Percentiles rank a stretch among this genome's conserved stretches.
These are phyloP conservation scores for Drosophila kanekoi DNA, from an alignment of 2,888 invertebrate genomes.

Conservation along the genomic window DNA sequence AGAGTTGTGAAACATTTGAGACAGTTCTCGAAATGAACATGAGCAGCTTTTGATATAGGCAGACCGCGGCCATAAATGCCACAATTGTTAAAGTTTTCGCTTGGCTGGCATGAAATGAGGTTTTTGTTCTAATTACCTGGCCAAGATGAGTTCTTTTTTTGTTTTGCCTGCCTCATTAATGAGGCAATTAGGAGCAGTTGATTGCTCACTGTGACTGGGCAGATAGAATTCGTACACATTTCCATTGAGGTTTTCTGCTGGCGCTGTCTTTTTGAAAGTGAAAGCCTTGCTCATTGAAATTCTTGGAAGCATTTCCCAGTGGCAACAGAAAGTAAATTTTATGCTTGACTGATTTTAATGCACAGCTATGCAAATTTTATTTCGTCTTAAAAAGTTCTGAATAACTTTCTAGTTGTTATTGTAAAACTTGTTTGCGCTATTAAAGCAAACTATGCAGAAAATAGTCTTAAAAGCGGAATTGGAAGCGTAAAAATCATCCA, in stretches of 20 bases:
- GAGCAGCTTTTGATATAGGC: constrained; percentile 1
- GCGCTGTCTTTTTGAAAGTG: constrained; percentile 22
- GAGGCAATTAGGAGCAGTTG: constrained; percentile 62
- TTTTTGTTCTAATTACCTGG: constrained; percentile 64
- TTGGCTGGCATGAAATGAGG: constrained; percentile 39
- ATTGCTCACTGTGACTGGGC: constrained; percentile 48
- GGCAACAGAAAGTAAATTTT: constrained; percentile 18
- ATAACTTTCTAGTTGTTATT: constrained; percentile 12
- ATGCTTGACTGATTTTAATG: constrained; percentile 23
- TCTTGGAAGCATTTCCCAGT: constrained; percentile 3
- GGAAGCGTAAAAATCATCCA: background rate
- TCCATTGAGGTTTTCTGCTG: background rate
- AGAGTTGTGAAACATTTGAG: constrained; percentile 9
- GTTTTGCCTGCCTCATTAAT: constrained; percentile 29
- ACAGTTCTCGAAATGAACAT: constrained; percentile 13
- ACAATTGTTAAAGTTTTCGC: constrained; percentile 33
- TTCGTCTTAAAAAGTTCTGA: constrained; percentile 2
- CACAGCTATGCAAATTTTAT: constrained; percentile 21
- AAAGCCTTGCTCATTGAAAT: constrained; percentile 28
- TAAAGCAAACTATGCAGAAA: background rate
- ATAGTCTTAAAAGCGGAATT: background rate
- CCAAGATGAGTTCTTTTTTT: constrained; percentile 39
- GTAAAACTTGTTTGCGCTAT: constrained; percentile 1
- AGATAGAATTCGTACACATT: constrained; percentile 5
- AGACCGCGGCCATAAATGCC: constrained; percentile 14